These are phyloP conservation scores for Nematopogon swammerdamellus DNA, from an alignment of 2,888 invertebrate species.

Conservation along the genomic window DNA sequence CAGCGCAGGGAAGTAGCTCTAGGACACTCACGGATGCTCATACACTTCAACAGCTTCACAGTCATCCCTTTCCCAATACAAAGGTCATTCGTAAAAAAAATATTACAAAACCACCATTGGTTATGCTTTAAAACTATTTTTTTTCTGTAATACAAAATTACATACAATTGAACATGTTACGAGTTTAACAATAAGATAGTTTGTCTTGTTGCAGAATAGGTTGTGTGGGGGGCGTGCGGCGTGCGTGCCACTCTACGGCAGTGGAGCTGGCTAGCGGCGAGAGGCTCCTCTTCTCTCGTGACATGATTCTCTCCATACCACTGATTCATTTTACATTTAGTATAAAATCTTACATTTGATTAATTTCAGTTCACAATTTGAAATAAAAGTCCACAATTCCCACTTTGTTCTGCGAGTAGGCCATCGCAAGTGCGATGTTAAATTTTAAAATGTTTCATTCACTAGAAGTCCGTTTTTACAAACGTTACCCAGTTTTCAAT, in stretches of 20 bases:
- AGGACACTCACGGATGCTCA: too few relatives aligned
- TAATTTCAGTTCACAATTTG: conserved; percentile 53
- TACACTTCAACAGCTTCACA: too few relatives aligned
- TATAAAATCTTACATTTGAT: conserved; percentile 50
- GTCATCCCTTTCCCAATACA: too few relatives aligned
- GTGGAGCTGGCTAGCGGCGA: background rate
- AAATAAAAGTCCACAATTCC: conserved; percentile 51
- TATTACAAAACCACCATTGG: conserved; percentile 51
- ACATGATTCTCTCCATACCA: background rate
- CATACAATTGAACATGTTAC: conserved; percentile 33
- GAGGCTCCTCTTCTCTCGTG: too few relatives aligned
- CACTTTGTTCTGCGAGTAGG: conserved; percentile 31
- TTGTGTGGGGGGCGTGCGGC: background rate
- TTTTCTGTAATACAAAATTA: conserved; percentile 45
- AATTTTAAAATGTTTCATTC: conserved; percentile 46
- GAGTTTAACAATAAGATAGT: conserved; percentile 1
- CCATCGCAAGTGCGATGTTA: conserved; percentile 29
- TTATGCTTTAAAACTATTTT: conserved; percentile 38
- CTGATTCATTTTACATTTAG: background rate
- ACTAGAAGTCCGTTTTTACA: conserved; percentile 45
- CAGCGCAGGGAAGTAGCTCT: too few relatives aligned
- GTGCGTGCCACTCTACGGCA: background rate
- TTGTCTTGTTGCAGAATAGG: background rate
- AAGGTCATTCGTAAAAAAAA: conserved; percentile 26
- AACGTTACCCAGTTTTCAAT: conserved; percentile 41